Percentiles rank a stretch among this genome's conserved stretches.
These are phyloP conservation scores for Phanerotoma sp. DNA, from an alignment of 2,888 invertebrate species.

Conservation along the genomic window DNA sequence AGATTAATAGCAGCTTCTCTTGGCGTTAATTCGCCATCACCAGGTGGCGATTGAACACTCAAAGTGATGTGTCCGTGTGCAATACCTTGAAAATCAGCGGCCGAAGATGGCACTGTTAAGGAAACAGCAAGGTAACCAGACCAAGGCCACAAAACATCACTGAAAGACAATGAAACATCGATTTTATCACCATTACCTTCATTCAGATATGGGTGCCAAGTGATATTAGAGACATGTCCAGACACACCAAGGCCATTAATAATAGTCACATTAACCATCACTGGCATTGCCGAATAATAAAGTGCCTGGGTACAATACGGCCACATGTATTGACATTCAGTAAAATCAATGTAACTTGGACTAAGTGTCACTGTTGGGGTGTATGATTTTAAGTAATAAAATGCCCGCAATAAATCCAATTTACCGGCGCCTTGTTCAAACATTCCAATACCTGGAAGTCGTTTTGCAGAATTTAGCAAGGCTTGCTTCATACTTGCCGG, in stretches of 20 bases:
- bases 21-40: constrained; percentile 63
- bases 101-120: constrained; percentile 68
- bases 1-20: constrained; percentile 65
- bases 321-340: constrained; percentile 98
- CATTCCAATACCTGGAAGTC: constrained; percentile 87
- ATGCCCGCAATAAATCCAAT: constrained; percentile 86
- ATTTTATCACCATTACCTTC: constrained; percentile 71
- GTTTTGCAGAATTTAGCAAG: constrained; percentile 83
- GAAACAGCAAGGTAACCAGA: constrained; percentile 90
- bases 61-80: constrained; percentile 82
- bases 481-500: constrained; percentile 97
- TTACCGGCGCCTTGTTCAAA: constrained; percentile 98
- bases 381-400: constrained; percentile 66
- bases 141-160: constrained; percentile 93
- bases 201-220: constrained; percentile 87
- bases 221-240: constrained; percentile 67
- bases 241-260: constrained; percentile 92
- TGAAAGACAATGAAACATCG: constrained; percentile 76
- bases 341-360: constrained; percentile 84
- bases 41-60: constrained; percentile 78
- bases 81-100: constrained; percentile 72
- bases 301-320: constrained; percentile 96
- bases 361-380: constrained; percentile 62
- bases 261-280: constrained; percentile 91
- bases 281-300: constrained; percentile 83